Evolutionary conservation across 2,113 vertebrate species (phyloP), one percentile per base, ranked within the genome.

Genomic region (Romanogobio albipinnatus): DNA sequence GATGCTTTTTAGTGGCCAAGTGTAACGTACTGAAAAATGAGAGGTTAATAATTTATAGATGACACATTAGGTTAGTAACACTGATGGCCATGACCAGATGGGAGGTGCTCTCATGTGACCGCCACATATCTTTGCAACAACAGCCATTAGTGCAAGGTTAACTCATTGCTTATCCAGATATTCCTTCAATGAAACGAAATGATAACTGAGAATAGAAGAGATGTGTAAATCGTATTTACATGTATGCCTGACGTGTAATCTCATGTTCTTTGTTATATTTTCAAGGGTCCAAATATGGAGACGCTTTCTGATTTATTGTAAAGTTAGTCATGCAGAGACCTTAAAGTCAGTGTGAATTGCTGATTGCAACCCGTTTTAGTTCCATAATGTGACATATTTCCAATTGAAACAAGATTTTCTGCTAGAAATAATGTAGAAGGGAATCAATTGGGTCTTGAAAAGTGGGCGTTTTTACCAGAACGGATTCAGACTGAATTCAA

Each of bases 1-100:
- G 81, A 82, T 71, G 81, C 64, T 82, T 82, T 82, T 82, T 51
- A 58, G 47, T 71, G 49, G 66, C 81, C 81, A 43, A 82, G 81
- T 82, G 64, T 81, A 81, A 81, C 26, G 10, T 26, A 56, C 17
- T 83, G 56, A 85, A 78, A 87, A 88, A 88, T 88, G 87, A 24
- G 36, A 49, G 51, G 17, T 64, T 85, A 88, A 88, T 88, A 88
- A 85, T 83, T 88, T 82, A 85, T 85, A 83, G 84, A 71, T 81
- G 84, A 85, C 81, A 82, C 49, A 71, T 87, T 79, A 83, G 76
- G 75, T 73, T 68, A 76, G 82, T 83, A 81, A 64, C 81, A 74
- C 53, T 68, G 81, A 82, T 71, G 66, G 49, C 66, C 22, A 43
- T 51, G 64, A 39, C 80, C 66, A 71, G 81, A 82, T 56, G 81